Evolutionary conservation across 1,140 invertebrate species (phyloP).

Genomic region (Drosophila ogumai): DNA sequence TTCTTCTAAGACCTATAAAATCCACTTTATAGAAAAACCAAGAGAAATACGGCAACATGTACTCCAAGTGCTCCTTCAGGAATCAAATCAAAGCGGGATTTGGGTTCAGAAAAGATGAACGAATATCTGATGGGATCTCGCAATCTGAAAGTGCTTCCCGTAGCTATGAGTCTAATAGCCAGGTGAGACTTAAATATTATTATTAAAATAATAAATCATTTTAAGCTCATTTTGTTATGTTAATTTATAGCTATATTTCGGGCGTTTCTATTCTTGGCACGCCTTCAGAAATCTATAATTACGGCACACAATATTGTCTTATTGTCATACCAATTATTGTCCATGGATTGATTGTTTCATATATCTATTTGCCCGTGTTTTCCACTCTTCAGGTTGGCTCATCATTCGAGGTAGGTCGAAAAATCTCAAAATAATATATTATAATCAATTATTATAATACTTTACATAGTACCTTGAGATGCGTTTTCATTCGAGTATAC

Average conservation of each 20-base stretch:
- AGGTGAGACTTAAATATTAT: slow-evolving; percentile 86
- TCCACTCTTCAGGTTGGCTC: slow-evolving; percentile 91
- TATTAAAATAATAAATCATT: neutral
- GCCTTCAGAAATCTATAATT: slow-evolving; percentile 94
- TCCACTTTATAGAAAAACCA: slow-evolving; percentile 40
- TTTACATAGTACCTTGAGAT: slow-evolving; percentile 89
- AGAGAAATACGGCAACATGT: slow-evolving; percentile 21
- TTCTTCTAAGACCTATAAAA: neutral
- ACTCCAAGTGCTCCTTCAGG: slow-evolving; percentile 4
- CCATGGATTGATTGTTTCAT: slow-evolving; percentile 88
- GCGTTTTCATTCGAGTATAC: slow-evolving; percentile 87
- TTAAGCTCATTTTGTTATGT: slow-evolving; percentile 10
- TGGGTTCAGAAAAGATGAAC: slow-evolving; percentile 85
- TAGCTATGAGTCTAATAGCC: slow-evolving; percentile 92
- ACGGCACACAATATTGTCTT: slow-evolving; percentile 92
- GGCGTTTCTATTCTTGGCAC: slow-evolving; percentile 95
- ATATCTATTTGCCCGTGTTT: slow-evolving; percentile 93
- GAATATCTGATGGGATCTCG: slow-evolving; percentile 91
- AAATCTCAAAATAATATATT: neutral
- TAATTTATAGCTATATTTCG: slow-evolving; percentile 90
- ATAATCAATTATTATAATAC: neutral
- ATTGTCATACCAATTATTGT: slow-evolving; percentile 89
- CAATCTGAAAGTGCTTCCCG: slow-evolving; percentile 90
- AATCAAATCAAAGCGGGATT: slow-evolving; percentile 49
- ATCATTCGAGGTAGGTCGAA: slow-evolving; percentile 91